Evolutionary conservation across 2,888 invertebrate genomes (phyloP).

Genomic region (Melipona bicolor): DNA sequence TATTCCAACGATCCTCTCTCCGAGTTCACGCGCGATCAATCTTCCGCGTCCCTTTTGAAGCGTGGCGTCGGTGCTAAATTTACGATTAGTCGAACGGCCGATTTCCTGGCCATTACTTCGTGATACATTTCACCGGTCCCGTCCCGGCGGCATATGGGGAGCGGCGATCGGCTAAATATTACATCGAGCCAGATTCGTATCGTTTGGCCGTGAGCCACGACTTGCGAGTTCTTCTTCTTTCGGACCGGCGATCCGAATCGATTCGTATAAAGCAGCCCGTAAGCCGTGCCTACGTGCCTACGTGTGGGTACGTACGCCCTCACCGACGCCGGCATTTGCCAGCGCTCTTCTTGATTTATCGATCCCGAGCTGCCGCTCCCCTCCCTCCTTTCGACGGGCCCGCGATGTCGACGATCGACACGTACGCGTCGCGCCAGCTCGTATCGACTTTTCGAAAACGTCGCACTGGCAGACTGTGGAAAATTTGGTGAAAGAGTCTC

Average conservation of each 20-base stretch:
- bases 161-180: constrained; percentile 77
- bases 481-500: no score
- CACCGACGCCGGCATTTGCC: constrained; percentile 59
- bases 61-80: constrained; percentile 52
- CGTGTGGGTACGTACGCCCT: constrained; percentile 48
- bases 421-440: constrained; percentile 33
- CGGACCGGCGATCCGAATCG: constrained; percentile 58
- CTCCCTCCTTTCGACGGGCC: constrained; percentile 44
- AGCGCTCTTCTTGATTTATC: constrained; percentile 63
- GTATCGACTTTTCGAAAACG: not conserved
- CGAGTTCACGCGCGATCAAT: constrained; percentile 42
- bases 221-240: constrained; percentile 65
- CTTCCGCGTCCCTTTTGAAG: constrained; percentile 41
- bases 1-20: constrained; percentile 8
- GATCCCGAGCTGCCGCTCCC: constrained; percentile 42
- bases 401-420: constrained; percentile 56
- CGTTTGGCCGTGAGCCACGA: constrained; percentile 70
- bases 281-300: not conserved
- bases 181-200: constrained; percentile 76
- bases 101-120: constrained; percentile 56
- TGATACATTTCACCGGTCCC: constrained; percentile 64
- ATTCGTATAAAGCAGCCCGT: constrained; percentile 61
- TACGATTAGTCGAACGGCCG: constrained; percentile 57
- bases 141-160: constrained; percentile 73
- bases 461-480: no score